These are phyloP conservation scores for Hyperoplus immaculatus DNA, from an alignment of 2,797 vertebrate species.

Conservation along the genomic window DNA sequence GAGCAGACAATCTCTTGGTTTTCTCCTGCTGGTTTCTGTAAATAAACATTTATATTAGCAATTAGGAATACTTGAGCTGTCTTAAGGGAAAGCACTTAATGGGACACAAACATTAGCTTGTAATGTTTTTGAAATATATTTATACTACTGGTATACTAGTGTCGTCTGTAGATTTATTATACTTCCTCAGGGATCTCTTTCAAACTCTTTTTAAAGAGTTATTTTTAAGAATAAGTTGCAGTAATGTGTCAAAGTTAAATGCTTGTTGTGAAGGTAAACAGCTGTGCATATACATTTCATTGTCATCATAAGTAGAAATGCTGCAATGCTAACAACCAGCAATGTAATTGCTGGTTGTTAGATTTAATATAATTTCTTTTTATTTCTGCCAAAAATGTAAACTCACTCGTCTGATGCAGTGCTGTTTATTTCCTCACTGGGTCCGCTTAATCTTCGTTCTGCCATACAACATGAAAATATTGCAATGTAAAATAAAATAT, in stretches of 20 bases:
- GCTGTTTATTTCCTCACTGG: conserved; percentile 19
- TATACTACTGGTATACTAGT: background rate
- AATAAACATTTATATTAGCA: conserved; percentile 3
- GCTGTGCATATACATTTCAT: background rate
- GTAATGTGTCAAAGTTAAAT: background rate
- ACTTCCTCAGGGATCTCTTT: conserved; percentile 54
- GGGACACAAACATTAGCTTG: conserved; percentile 18
- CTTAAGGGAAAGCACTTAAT: background rate
- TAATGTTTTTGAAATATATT: conserved; percentile 8
- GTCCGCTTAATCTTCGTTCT: conserved; percentile 46
- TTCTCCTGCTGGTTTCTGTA: conserved; percentile 58
- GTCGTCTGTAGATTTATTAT: conserved; percentile 5
- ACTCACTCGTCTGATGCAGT: conserved; percentile 63
- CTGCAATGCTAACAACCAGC: background rate
- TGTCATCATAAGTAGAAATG: background rate
- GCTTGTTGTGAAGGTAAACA: background rate
- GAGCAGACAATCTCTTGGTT: conserved; percentile 43
- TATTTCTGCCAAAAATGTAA: background rate
- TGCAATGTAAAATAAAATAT: background rate
- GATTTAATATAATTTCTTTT: background rate
- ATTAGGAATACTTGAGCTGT: conserved; percentile 44
- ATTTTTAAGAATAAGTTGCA: background rate
- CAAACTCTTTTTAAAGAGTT: background rate
- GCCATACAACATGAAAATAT: conserved; percentile 25
- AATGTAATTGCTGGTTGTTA: background rate